Evolutionary conservation across 1,140 invertebrate genomes (phyloP).

Genomic region (silkworm (Bombyx mori)): ASM3026992v2 NC_085120.1:8409001-8409500

Average conservation of each 20-base stretch:
- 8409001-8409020: not conserved
- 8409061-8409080: slow-evolving; percentile 2
- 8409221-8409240: too few species aligned
- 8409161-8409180: slow-evolving; percentile 7
- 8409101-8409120: slow-evolving; percentile 8
- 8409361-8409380: too few species aligned
- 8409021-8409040: not conserved
- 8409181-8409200: not conserved
- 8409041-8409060: not conserved
- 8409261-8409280: too few species aligned
- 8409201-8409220: too few species aligned
- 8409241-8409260: too few species aligned
- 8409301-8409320: too few species aligned
- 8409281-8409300: too few species aligned
- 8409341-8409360: too few species aligned
- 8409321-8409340: too few species aligned
- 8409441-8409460: slow-evolving; percentile 57
- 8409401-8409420: too few species aligned
- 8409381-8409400: too few species aligned
- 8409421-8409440: too few species aligned
- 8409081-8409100: slow-evolving; percentile 7
- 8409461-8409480: slow-evolving; percentile 53
- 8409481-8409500: slow-evolving; percentile 35
- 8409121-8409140: slow-evolving; percentile 2
- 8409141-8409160: slow-evolving; percentile 7